Percentiles rank a stretch among this genome's conserved stretches.
These are phyloP conservation scores for Syrrhaptes paradoxus DNA, from an alignment of 2,113 vertebrate genomes.

Conservation along the genomic window DNA sequence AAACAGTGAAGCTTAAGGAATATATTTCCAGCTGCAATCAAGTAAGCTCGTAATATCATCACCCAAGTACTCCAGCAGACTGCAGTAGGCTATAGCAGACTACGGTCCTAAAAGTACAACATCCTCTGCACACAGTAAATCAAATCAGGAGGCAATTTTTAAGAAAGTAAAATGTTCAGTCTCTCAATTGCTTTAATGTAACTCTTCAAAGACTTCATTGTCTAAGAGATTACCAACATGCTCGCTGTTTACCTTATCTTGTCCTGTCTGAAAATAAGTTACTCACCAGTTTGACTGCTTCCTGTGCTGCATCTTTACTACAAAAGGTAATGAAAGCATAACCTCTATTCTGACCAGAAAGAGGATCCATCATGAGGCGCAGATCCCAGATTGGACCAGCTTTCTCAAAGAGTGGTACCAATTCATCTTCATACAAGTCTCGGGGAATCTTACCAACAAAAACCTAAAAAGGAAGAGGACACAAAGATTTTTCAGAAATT, in stretches of 20 bases:
- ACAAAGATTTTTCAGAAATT: neutral
- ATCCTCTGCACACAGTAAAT: neutral
- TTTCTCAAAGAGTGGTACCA: constrained; percentile 97
- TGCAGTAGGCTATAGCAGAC: neutral
- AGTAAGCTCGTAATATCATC: neutral
- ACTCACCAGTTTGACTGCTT: constrained; percentile 94
- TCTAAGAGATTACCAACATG: neutral
- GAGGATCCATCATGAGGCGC: constrained; percentile 98
- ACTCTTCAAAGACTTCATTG: neutral
- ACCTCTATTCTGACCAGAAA: constrained; percentile 95
- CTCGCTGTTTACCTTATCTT: neutral
- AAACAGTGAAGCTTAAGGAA: neutral
- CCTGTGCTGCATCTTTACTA: constrained; percentile 94
- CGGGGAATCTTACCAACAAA: constrained; percentile 98
- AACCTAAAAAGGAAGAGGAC: constrained; percentile 78
- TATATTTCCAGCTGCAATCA: neutral
- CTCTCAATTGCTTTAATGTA: neutral
- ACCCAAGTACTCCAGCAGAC: neutral
- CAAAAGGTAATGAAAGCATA: constrained; percentile 99
- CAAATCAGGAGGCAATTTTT: neutral
- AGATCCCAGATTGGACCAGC: constrained; percentile 97
- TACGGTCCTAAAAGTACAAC: neutral
- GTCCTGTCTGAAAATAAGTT: neutral
- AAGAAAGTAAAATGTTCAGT: neutral
- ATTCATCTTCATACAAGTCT: constrained; percentile 96